Percentiles rank a stretch among this genome's conserved stretches.
These are phyloP conservation scores for Acropora tenuis DNA, from an alignment of 64 coral and sea anemone genomes.

Conservation along the genomic window DNA sequence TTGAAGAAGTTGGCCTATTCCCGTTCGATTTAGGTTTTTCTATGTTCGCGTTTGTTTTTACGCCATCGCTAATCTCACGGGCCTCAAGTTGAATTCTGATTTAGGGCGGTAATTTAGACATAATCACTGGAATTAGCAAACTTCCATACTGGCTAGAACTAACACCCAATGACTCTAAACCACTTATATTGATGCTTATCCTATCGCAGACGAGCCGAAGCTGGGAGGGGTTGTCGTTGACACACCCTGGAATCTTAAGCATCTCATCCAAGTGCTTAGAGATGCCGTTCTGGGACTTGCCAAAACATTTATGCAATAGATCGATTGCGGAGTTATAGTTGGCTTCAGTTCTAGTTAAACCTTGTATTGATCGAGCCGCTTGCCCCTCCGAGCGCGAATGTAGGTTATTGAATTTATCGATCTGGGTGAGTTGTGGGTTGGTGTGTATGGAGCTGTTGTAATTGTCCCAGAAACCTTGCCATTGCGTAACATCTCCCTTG, in stretches of 20 bases:
- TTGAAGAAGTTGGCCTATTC: too few relatives aligned
- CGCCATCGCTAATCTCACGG: too few relatives aligned
- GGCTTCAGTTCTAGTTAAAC: neutral
- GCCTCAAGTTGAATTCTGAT: too few relatives aligned
- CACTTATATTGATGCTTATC: neutral
- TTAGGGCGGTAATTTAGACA: too few relatives aligned
- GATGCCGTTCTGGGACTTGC: too few relatives aligned
- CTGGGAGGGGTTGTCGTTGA: neutral
- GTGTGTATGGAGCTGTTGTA: conserved; percentile 43
- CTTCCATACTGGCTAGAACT: neutral
- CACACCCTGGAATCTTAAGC: conserved; percentile 25
- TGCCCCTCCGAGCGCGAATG: neutral
- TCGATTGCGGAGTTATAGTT: conserved; percentile 1
- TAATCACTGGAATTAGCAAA: too few relatives aligned
- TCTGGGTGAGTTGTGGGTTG: conserved; percentile 10
- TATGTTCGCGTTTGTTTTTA: too few relatives aligned
- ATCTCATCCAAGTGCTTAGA: conserved; percentile 34
- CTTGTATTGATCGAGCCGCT: conserved; percentile 4
- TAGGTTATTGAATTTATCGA: conserved; percentile 62
- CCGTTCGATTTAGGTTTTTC: too few relatives aligned
- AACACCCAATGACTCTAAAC: neutral
- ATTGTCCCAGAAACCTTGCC: conserved; percentile 55
- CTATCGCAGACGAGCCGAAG: conserved; percentile 9
- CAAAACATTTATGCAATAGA: conserved; percentile 1
- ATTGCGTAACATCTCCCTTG: conserved; percentile 37